Conservation (phyloP, 2,113 vertebrate genomes). For the Thamnaconus septentrionalis region DNA sequence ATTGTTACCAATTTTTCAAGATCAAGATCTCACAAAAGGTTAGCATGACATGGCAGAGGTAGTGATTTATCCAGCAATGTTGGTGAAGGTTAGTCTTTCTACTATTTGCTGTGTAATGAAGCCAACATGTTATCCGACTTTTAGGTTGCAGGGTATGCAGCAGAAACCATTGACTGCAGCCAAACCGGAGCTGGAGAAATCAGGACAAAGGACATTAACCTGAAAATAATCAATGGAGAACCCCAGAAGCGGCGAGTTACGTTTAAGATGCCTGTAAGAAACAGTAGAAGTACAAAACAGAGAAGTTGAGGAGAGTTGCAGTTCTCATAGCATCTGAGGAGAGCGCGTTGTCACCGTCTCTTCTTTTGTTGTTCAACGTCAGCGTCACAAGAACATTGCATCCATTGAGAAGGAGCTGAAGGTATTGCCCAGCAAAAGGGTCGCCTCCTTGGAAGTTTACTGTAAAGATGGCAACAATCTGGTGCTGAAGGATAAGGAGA, state of each 20-base stretch:
- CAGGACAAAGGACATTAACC: slow-evolving; percentile 78
- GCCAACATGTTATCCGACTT: no score
- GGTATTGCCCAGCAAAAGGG: slow-evolving; percentile 83
- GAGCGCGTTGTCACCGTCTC: no score
- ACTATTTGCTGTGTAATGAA: no score
- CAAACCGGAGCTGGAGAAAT: slow-evolving; percentile 82
- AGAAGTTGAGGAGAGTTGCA: no score
- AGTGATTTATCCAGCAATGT: no score
- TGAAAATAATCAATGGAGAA: slow-evolving; percentile 82
- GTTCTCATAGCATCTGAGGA: no score
- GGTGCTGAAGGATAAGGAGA: slow-evolving; percentile 84
- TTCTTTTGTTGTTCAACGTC: no score
- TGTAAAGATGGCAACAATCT: slow-evolving; percentile 72
- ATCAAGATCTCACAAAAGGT: no score
- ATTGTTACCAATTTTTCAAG: no score
- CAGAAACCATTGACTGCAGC: slow-evolving; percentile 83
- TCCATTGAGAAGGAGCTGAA: slow-evolving; percentile 78
- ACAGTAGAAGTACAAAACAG: not conserved
- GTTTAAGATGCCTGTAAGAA: slow-evolving; percentile 87
- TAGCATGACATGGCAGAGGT: no score
- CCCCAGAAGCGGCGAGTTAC: slow-evolving; percentile 75
- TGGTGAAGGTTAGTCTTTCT: no score
- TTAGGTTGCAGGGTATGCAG: no score
- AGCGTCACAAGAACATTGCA: slow-evolving; percentile 74
- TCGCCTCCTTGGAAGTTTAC: slow-evolving; percentile 80